Conservation (phyloP, 1,140 invertebrate genomes). For the Aphelenchoides besseyi region DNA sequence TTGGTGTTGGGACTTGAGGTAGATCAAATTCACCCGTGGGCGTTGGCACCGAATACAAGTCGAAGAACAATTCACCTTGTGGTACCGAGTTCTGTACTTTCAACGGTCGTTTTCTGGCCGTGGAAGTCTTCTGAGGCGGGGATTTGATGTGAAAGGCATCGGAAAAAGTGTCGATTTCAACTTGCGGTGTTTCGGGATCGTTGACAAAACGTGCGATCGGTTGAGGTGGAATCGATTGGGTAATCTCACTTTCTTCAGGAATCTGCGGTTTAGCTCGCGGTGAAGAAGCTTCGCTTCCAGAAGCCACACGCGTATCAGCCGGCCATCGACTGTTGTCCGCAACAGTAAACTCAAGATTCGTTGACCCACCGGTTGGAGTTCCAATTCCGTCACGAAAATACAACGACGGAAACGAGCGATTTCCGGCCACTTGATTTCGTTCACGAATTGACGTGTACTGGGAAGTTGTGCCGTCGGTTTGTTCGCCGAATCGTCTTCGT, state of each 20-base stretch:
- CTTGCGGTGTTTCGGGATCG: background rate
- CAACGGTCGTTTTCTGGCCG: background rate
- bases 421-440: background rate
- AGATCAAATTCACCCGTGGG: background rate
- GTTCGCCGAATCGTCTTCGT: background rate
- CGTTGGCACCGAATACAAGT: background rate
- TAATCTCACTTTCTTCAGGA: background rate
- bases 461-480: background rate
- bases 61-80: background rate
- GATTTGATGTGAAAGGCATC: background rate
- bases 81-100: background rate
- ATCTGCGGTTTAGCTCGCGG: background rate
- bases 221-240: background rate
- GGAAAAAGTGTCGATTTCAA: background rate
- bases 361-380: background rate
- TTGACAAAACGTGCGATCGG: background rate
- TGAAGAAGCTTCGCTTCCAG: background rate
- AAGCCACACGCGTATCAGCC: background rate
- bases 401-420: background rate
- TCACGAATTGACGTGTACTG: constrained; percentile 16
- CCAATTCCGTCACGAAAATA: background rate
- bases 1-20: background rate
- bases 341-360: background rate
- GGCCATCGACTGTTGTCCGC: background rate
- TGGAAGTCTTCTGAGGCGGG: background rate